Evolutionary conservation across 2,113 vertebrate genomes (phyloP).

Genomic region (Phalacrocorax brasilianus): DNA sequence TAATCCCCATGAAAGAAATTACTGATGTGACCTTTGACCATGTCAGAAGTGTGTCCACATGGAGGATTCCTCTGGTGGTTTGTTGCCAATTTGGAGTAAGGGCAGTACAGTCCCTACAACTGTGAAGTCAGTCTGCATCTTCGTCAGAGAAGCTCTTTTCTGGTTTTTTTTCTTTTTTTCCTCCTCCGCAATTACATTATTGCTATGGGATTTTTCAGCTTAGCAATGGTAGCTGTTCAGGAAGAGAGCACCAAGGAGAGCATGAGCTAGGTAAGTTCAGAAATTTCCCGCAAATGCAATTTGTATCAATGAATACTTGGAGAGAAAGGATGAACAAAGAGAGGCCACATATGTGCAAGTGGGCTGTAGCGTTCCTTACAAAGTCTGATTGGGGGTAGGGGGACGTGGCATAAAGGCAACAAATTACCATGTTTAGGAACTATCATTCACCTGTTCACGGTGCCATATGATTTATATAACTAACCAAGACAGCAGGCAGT

Average conservation of each 20-base stretch:
- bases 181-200: neutral
- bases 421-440: neutral
- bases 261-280: neutral
- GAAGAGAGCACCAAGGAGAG: neutral
- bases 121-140: neutral
- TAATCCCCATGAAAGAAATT: neutral
- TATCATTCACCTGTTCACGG: neutral
- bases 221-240: neutral
- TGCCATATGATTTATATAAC: neutral
- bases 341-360: neutral
- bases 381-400: neutral
- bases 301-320: neutral
- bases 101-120: neutral
- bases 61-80: neutral
- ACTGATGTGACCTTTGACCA: neutral
- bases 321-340: neutral
- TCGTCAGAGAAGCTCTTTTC: neutral
- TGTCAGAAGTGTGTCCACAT: neutral
- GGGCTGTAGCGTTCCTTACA: neutral
- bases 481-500: neutral
- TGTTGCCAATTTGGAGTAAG: neutral
- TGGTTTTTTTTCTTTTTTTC: no score
- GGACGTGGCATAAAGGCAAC: neutral
- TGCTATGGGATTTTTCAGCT: neutral
- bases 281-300: neutral